phyloP scores from a whole-genome alignment of 2,888 invertebrate species.

The Ecdyonurus torrentis region DNA sequence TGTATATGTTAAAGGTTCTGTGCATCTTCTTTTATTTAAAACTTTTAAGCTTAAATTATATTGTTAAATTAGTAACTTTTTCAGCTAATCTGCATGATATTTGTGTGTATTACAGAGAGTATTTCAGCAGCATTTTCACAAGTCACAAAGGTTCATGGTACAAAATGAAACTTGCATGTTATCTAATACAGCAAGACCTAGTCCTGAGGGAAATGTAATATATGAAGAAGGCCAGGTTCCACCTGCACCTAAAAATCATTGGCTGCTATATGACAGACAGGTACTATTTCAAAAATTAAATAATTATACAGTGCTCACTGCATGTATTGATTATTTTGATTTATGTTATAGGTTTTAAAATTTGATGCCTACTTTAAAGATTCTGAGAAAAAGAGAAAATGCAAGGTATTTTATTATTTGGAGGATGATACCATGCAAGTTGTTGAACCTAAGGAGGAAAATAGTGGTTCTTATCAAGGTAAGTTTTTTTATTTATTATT shows the following conservation, averaged over 20 bases:
- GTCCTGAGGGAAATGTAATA: neutral
- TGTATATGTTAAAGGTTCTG: too few relatives aligned
- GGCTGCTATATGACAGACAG: neutral
- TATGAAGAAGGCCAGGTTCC: neutral
- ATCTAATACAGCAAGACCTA: neutral
- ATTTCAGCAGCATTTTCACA: neutral
- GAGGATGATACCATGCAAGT: constrained; percentile 89
- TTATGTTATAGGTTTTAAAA: neutral
- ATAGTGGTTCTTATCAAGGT: constrained; percentile 41
- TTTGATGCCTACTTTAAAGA: neutral
- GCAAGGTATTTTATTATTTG: constrained; percentile 69
- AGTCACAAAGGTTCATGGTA: neutral
- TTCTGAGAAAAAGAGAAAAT: constrained; percentile 43
- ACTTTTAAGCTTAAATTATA: too few relatives aligned
- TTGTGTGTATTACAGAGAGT: neutral
- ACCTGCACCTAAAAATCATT: neutral
- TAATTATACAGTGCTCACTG: too few relatives aligned
- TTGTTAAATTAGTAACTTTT: too few relatives aligned
- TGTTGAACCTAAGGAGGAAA: constrained; percentile 59
- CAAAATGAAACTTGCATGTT: neutral
- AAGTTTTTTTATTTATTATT: neutral
- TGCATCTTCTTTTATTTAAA: too few relatives aligned
- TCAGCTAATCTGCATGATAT: neutral
- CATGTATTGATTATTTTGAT: neutral
- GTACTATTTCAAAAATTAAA: too few relatives aligned